These are phyloP conservation scores for Saccopteryx bilineata DNA, from an alignment of 2,113 vertebrate species.

Conservation along the genomic window DNA sequence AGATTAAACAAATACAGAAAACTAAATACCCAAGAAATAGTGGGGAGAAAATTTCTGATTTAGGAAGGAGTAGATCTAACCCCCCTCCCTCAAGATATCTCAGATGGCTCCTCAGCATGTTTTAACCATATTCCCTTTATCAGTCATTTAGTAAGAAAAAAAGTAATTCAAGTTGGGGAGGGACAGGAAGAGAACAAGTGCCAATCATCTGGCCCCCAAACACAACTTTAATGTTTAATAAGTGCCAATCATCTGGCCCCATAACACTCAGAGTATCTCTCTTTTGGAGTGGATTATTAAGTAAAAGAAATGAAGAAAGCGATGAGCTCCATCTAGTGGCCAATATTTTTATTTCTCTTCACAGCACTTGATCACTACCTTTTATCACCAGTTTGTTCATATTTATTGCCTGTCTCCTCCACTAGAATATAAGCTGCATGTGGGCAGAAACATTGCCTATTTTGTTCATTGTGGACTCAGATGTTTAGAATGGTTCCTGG, in stretches of 20 bases:
- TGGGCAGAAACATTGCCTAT: background rate
- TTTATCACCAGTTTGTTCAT: background rate
- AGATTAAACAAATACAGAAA: constrained; percentile 30
- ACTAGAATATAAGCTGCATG: background rate
- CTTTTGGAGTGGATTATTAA: fast-evolving
- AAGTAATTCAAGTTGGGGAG: background rate
- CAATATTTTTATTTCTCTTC: constrained; percentile 7
- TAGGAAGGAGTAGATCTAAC: background rate
- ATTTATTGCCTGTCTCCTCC: background rate
- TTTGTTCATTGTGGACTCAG: background rate
- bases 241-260: background rate
- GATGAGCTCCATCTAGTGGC: background rate
- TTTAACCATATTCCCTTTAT: background rate
- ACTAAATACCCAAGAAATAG: background rate
- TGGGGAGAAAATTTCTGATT: background rate
- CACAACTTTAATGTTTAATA: background rate
- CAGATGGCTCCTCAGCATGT: background rate
- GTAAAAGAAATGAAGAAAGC: background rate
- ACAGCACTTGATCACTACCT: background rate
- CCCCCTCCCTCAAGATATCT: background rate
- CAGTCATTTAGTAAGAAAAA: background rate
- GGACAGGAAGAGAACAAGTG: background rate
- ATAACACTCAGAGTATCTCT: background rate
- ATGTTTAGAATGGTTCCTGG: background rate
- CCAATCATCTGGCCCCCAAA: background rate